Evolutionary conservation across 2,888 invertebrate species (phyloP), one percentile per base, ranked within the genome.

Genomic region (Cantharis lateralis): DNA sequence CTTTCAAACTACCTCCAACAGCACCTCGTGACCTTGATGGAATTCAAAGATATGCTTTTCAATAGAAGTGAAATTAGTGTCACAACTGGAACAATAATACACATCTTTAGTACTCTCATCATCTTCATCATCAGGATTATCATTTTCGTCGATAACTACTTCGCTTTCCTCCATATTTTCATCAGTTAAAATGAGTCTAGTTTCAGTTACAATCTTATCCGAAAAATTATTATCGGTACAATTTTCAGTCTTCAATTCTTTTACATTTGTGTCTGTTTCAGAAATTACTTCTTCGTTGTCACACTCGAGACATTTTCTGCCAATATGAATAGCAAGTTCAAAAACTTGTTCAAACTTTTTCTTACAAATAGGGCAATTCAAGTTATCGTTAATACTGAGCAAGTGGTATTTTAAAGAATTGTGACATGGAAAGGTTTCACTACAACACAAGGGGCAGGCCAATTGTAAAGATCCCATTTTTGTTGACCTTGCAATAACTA

Each of bases 11-110:
- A 78, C 92, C 89, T 92, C 93, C 75, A 93, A 88, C 68, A 93
- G 89, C 72, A 93, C 92, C 86, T 93, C 92, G 83, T 94, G 92
- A 70, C 93, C 92, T 84, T 90, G 91, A 83, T 94, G 93, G 83
- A 90, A 93, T 79, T 90, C 90, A 78, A 91, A 90, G 81, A 94
- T 91, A 83, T 94, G 93, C 1, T 93, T 92, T 77, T 92, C 87
- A 4, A 93, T 91, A 0, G 92, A 92, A 28, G 89, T 89, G 83
- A 93, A 93, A 73, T 91, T 91, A 72, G 93, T 90, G 1, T 91
- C 90, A 83, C 93, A 93, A 75, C 91, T 91, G 78, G 92, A 92
- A 82, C 93, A 94, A 80, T 90, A 91, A 85, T 93, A 93, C 24
- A 91, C 84, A 64, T 83, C 68, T 68, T 78, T 83, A 68, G 75